Evolutionary conservation across 2,113 vertebrate genomes (phyloP).

Genomic region (Pyxicephalus adspersus): DNA sequence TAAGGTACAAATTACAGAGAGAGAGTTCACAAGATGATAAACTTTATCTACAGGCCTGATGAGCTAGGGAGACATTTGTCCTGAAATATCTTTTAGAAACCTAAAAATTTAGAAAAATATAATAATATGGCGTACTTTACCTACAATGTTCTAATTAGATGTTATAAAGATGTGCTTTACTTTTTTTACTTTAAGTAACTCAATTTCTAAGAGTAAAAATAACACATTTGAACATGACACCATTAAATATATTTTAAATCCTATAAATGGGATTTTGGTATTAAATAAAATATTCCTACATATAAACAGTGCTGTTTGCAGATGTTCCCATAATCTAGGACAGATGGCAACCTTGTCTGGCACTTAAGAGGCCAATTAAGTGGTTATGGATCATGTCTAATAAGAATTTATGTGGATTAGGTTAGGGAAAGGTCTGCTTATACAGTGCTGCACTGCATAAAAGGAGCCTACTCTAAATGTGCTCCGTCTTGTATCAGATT

Average conservation of each 20-base stretch:
- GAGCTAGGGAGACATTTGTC: too few species aligned
- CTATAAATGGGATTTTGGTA: conserved; percentile 4
- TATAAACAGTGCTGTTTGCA: conserved; percentile 54
- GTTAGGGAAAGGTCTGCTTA: conserved; percentile 43
- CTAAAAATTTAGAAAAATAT: background rate
- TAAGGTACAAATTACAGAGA: too few species aligned
- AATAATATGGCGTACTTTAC: background rate
- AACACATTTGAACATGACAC: background rate
- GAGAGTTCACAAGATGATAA: too few species aligned
- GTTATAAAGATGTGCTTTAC: too few species aligned
- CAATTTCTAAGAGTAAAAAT: background rate
- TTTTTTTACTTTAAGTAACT: too few species aligned
- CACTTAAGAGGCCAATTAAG: conserved; percentile 56
- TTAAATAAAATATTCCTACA: conserved; percentile 42
- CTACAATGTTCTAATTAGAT: too few species aligned
- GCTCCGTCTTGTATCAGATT: conserved; percentile 1
- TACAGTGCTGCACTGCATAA: conserved; percentile 24
- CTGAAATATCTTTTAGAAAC: background rate
- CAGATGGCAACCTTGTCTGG: conserved; percentile 57
- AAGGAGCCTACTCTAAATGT: conserved; percentile 26
- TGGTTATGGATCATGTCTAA: conserved; percentile 57
- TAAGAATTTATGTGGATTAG: conserved; percentile 56
- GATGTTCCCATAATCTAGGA: conserved; percentile 56
- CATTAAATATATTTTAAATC: conserved; percentile 11
- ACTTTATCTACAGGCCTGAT: too few species aligned